Percentiles rank a stretch among this genome's conserved stretches.
Evolutionary conservation across 2,113 vertebrate genomes (phyloP).

Genomic region (Calyptomena viridis): DNA sequence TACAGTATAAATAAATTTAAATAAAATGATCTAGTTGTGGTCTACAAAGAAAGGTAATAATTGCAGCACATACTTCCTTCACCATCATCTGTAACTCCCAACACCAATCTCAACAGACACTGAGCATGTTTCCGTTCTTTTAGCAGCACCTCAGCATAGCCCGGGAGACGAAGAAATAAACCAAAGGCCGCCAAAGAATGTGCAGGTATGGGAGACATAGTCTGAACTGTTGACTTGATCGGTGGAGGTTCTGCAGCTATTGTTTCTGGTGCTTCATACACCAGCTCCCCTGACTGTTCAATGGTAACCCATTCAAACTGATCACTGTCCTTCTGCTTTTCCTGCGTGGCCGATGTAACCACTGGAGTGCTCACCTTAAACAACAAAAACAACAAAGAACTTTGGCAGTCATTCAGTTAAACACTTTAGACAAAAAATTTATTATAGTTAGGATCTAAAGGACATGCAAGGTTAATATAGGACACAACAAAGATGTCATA

Average conservation of each 20-base stretch:
- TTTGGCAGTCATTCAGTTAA: background rate
- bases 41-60: constrained; percentile 55
- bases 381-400: background rate
- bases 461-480: background rate
- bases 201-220: constrained; percentile 96
- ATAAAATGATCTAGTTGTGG: background rate
- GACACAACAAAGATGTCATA: background rate
- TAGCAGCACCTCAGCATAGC: constrained; percentile 96
- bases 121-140: constrained; percentile 98
- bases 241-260: constrained; percentile 92
- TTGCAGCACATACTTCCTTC: constrained; percentile 93
- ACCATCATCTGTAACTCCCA: constrained; percentile 97
- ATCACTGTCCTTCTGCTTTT: constrained; percentile 97
- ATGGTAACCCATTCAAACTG: constrained; percentile 99
- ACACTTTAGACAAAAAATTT: background rate
- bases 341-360: constrained; percentile 88
- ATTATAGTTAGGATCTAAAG: background rate
- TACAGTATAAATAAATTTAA: background rate
- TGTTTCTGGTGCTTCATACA: constrained; percentile 96
- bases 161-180: constrained; percentile 94
- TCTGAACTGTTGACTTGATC: constrained; percentile 93
- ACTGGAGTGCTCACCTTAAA: constrained; percentile 93
- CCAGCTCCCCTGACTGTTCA: constrained; percentile 94
- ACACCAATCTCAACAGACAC: constrained; percentile 94
- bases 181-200: constrained; percentile 98